phyloP scores from a whole-genome alignment of 2,113 vertebrate species.

The Clarias gariepinus region DNA sequence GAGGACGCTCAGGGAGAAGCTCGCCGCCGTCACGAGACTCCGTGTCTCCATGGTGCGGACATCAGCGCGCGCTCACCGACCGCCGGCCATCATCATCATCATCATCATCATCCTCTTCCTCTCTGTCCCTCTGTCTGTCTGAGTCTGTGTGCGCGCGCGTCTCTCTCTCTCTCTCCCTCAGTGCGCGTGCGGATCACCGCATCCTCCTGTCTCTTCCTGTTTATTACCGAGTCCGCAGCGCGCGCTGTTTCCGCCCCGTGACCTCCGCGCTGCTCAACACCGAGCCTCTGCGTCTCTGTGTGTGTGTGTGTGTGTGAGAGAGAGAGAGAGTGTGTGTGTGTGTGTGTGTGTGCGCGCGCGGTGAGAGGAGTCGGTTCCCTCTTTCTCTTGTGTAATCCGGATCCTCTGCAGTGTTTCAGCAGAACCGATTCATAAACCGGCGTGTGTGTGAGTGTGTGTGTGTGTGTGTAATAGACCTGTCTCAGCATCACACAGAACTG shows the following conservation, averaged over 20 bases:
- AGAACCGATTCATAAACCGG: background rate
- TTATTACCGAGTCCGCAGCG: slow-evolving; percentile 25
- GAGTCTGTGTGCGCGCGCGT: background rate
- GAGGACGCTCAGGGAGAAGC: slow-evolving; percentile 73
- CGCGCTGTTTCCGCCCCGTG: background rate
- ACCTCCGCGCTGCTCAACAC: slow-evolving; percentile 13
- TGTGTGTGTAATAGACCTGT: too few species aligned
- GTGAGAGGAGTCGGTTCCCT: background rate
- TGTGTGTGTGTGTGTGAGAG: background rate
- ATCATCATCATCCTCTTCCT: background rate
- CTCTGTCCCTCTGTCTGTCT: background rate
- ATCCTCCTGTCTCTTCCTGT: background rate
- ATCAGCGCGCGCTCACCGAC: slow-evolving; percentile 50
- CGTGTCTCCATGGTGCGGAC: slow-evolving; percentile 72
- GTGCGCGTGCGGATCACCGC: slow-evolving; percentile 4
- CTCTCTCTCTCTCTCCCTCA: background rate
- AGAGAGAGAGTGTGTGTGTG: too few species aligned
- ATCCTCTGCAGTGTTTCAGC: background rate
- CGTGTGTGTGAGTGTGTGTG: background rate
- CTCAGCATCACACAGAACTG: too few species aligned
- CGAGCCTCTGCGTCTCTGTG: background rate
- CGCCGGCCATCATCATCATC: background rate
- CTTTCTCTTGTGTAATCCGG: background rate
- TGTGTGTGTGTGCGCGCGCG: slow-evolving; percentile 1
- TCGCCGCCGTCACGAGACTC: slow-evolving; percentile 29